phyloP scores from a whole-genome alignment of 2,797 vertebrate species.

The Florisuga fusca region DNA sequence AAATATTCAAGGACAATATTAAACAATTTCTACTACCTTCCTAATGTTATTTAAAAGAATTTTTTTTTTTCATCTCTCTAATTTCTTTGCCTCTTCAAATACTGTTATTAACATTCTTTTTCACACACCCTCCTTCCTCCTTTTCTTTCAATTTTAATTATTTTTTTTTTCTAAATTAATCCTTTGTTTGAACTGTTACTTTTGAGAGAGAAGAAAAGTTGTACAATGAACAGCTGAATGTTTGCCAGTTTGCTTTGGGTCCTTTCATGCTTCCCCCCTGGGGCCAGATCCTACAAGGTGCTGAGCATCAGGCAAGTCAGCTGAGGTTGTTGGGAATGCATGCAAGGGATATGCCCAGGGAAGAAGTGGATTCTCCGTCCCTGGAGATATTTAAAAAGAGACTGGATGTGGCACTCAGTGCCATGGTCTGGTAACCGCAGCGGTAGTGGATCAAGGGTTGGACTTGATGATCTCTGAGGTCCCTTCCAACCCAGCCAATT shows the following conservation, averaged over 20 bases:
- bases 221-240: background rate
- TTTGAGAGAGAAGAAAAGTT: constrained; percentile 23
- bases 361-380: no score
- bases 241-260: constrained; percentile 32
- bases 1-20: constrained; percentile 54
- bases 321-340: constrained; percentile 37
- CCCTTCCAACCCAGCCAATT: no score
- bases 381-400: no score
- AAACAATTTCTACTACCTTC: constrained; percentile 35
- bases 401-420: no score
- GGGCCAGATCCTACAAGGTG: constrained; percentile 7
- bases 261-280: constrained; percentile 14
- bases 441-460: no score
- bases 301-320: constrained; percentile 31
- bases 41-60: constrained; percentile 30
- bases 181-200: constrained; percentile 64
- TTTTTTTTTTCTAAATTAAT: constrained; percentile 53
- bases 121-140: background rate
- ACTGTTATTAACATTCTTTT: constrained; percentile 56
- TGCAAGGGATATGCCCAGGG: no score
- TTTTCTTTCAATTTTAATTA: constrained; percentile 34
- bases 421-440: no score
- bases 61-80: background rate
- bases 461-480: no score
- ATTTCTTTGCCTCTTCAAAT: constrained; percentile 42